Conservation (phyloP, 2,888 invertebrate species). For the Chorisops tibialis region DNA sequence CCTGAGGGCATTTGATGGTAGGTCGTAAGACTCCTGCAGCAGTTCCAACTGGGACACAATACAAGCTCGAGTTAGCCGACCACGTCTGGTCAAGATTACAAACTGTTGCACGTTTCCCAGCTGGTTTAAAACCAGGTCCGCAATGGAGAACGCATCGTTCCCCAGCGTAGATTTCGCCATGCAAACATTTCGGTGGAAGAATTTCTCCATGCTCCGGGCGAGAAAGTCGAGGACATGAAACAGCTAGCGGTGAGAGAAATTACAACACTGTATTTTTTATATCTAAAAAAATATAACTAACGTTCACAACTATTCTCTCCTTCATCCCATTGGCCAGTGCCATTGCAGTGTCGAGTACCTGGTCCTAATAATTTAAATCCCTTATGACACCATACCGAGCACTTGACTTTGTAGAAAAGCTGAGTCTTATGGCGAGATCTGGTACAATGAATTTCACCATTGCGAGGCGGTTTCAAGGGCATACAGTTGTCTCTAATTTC, state of each 20-base stretch:
- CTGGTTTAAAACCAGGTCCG: constrained; percentile 52
- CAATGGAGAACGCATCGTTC: constrained; percentile 55
- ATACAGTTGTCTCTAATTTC: constrained; percentile 45
- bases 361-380: constrained; percentile 58
- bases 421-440: constrained; percentile 48
- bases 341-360: constrained; percentile 54
- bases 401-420: constrained; percentile 47
- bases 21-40: constrained; percentile 50
- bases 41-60: constrained; percentile 39
- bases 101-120: constrained; percentile 41
- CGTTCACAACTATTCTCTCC: constrained; percentile 55
- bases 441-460: constrained; percentile 48
- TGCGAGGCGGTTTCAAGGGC: constrained; percentile 43
- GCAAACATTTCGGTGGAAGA: constrained; percentile 55
- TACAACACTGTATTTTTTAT: too few species aligned
- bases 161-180: constrained; percentile 52
- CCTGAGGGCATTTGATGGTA: constrained; percentile 63
- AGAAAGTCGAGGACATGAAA: constrained; percentile 54
- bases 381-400: constrained; percentile 46
- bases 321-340: constrained; percentile 54
- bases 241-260: constrained; percentile 44
- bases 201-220: constrained; percentile 55
- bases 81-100: constrained; percentile 47
- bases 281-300: constrained; percentile 48
- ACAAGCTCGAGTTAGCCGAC: constrained; percentile 44